Percentiles rank a stretch among this genome's conserved stretches.
phyloP scores from a whole-genome alignment of 2,888 invertebrate species.

The Lasioglossum villosulum region DNA sequence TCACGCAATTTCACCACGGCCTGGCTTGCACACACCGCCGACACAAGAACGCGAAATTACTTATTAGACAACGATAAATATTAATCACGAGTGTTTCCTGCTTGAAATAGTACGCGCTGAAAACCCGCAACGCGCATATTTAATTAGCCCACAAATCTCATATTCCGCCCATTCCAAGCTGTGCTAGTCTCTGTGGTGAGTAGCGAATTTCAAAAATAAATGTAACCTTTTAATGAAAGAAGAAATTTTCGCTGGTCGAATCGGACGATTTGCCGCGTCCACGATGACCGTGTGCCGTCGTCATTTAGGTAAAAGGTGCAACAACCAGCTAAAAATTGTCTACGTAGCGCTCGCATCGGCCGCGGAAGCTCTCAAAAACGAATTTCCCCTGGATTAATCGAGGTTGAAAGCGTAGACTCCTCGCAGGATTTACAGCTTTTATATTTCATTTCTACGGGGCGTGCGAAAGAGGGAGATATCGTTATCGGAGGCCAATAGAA shows the following conservation, averaged over 20 bases:
- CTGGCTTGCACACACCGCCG: conserved; percentile 9
- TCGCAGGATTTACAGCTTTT: not conserved
- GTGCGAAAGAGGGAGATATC: not conserved
- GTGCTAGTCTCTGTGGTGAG: too few relatives aligned
- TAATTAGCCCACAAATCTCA: not conserved
- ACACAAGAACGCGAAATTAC: conserved; percentile 40
- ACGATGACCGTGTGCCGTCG: not conserved
- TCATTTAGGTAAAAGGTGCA: not conserved
- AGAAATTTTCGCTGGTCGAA: not conserved
- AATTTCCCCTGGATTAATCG: conserved; percentile 1
- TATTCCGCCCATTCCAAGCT: not conserved
- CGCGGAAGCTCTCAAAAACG: not conserved
- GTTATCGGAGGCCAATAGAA: not conserved
- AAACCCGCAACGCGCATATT: not conserved
- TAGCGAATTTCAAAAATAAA: too few relatives aligned
- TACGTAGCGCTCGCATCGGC: not conserved
- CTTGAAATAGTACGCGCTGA: not conserved
- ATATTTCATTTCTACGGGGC: not conserved
- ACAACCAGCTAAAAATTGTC: not conserved
- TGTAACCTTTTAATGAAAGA: not conserved
- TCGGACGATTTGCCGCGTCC: not conserved
- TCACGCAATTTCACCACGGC: conserved; percentile 55
- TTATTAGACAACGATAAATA: conserved; percentile 32
- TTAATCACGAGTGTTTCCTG: conserved; percentile 34
- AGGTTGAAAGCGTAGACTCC: conserved; percentile 6